Percentiles rank a stretch among this genome's conserved stretches.
Conservation (phyloP, 2,888 invertebrate genomes). For the Heliconius aoede region DNA sequence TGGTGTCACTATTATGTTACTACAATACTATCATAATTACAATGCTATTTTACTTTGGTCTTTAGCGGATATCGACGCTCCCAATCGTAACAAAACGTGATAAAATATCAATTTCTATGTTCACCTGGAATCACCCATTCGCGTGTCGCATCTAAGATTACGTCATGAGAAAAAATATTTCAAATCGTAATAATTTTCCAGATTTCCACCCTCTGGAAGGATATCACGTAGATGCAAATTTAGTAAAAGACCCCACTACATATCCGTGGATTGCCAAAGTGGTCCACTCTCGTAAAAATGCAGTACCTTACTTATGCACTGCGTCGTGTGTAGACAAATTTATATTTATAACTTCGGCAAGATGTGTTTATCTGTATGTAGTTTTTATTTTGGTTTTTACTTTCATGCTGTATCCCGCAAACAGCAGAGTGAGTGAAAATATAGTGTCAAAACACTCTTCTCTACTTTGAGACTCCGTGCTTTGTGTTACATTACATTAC, state of each 20-base stretch:
- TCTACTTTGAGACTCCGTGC: too few relatives aligned
- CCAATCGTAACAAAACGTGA: too few relatives aligned
- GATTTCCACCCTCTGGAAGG: constrained; percentile 58
- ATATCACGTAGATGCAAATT: constrained; percentile 55
- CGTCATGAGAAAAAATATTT: background rate
- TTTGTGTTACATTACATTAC: too few relatives aligned
- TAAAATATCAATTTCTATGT: too few relatives aligned
- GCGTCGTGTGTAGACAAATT: constrained; percentile 59
- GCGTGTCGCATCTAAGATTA: background rate
- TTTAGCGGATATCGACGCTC: too few relatives aligned
- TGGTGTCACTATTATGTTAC: too few relatives aligned
- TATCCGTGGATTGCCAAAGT: constrained; percentile 69
- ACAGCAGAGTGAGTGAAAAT: background rate
- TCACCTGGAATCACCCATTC: too few relatives aligned
- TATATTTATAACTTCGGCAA: constrained; percentile 67
- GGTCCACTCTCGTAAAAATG: constrained; percentile 55
- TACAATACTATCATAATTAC: too few relatives aligned
- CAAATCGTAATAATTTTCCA: constrained; percentile 43
- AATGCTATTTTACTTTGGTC: too few relatives aligned
- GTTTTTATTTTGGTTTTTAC: background rate
- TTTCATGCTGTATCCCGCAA: too few relatives aligned
- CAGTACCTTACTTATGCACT: constrained; percentile 61
- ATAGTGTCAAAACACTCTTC: background rate
- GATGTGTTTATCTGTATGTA: constrained; percentile 61
- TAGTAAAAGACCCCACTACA: constrained; percentile 41